These are phyloP conservation scores for Atrina japonica DNA, from an alignment of 2,888 invertebrate species.

Conservation along the genomic window DNA sequence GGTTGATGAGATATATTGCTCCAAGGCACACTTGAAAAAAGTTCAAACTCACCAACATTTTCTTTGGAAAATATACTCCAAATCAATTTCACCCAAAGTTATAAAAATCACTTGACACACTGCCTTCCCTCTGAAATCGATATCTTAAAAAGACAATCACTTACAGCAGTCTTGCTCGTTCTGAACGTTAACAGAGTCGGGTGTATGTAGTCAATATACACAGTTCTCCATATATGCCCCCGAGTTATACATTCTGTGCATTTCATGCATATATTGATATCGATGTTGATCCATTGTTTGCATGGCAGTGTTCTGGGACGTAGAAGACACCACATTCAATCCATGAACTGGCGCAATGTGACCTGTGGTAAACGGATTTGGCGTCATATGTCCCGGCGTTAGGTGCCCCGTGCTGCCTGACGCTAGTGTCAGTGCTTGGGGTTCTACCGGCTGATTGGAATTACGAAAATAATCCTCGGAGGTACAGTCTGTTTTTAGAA, in stretches of 20 bases:
- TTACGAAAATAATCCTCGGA: constrained; percentile 58
- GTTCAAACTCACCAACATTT: too few species aligned
- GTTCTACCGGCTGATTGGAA: constrained; percentile 56
- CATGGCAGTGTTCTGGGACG: constrained; percentile 46
- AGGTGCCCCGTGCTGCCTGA: constrained; percentile 32
- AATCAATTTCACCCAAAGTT: too few species aligned
- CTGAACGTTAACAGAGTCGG: too few species aligned
- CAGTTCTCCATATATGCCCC: constrained; percentile 74
- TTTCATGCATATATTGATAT: constrained; percentile 72
- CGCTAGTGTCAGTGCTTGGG: constrained; percentile 36
- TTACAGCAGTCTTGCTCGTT: too few species aligned
- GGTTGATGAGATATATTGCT: too few species aligned
- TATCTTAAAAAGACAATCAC: too few species aligned
- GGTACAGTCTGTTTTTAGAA: constrained; percentile 71
- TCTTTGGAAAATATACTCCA: too few species aligned
- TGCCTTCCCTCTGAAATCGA: too few species aligned
- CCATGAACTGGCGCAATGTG: constrained; percentile 55
- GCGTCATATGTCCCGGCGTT: constrained; percentile 35
- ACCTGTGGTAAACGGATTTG: constrained; percentile 55
- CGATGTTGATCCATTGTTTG: constrained; percentile 59
- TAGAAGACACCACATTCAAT: constrained; percentile 45
- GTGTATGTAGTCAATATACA: constrained; percentile 72
- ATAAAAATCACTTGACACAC: too few species aligned
- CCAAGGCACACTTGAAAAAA: too few species aligned
- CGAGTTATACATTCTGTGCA: constrained; percentile 72